Base-by-base conservation (phyloP, 2,113 vertebrate species). In the Coptodon bakossiorum region DNA sequence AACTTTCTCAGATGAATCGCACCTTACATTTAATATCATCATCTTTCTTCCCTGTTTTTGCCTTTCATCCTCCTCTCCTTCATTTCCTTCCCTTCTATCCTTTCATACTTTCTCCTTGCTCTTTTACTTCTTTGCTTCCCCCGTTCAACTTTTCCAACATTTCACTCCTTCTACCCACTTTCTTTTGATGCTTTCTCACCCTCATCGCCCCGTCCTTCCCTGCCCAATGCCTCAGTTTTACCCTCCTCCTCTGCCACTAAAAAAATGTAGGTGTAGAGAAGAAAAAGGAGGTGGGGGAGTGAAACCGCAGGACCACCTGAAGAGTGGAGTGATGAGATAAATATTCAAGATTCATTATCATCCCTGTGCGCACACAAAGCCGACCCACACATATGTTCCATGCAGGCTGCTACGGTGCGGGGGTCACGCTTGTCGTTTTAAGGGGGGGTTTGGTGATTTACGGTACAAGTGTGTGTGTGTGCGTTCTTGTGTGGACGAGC, bases 271-370 rank as follows among this genome's bases (percentile, higher is more conserved):
- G 22, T 5, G 29, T 16, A 16, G 78, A 79, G 63, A 45, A 38
- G n/a, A 6, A 34, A 38, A 48, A 57, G 61, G 56, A 22, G 19
- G 71, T 22, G 29, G 54, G 43, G 66, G 63, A 85, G 53, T 57
- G 66, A 87, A 88, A 85, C 82, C 81, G 22, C 82, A 12, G 83
- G 93, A 94, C 93, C 93, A 93, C 93, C 93, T 93, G 88, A 89
- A 82, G 89, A 87, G 87, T 5, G 2, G 6, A 89, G 81, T n/a
- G 4, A 54, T 17, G 43, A 92, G 87, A 92, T 92, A 90, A 91
- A 92, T 92, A 90, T 91, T 93, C 59, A 81, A 73, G 88, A 89
- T 84, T 84, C 4, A 80, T 80, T 86, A 90, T 82, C 71, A 83
- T 81, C 22, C 85, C 85, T 48, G 68, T 80, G 85, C 80, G 56